These are phyloP conservation scores for Oscheius sp. DNA, from an alignment of 2,888 invertebrate genomes.

Conservation along the genomic window DNA sequence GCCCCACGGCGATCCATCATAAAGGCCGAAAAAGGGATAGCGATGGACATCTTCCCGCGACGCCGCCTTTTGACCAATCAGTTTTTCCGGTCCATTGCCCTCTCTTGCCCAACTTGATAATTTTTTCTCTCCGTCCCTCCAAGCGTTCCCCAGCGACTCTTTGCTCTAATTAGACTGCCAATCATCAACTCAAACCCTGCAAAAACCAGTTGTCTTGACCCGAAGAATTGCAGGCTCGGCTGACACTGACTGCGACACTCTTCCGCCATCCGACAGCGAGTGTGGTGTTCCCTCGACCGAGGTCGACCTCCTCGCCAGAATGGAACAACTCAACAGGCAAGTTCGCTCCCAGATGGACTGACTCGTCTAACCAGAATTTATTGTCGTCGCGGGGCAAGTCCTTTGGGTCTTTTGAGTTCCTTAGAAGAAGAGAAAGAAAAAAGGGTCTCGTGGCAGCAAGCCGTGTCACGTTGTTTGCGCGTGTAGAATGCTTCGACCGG, in stretches of 20 bases:
- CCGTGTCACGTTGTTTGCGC: constrained; percentile 3
- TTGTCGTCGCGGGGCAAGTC: background rate
- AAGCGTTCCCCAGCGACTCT: constrained; percentile 7
- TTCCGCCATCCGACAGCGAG: constrained; percentile 50
- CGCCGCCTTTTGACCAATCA: constrained; percentile 4
- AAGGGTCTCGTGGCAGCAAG: background rate
- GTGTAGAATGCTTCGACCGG: constrained; percentile 3
- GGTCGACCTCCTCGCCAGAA: constrained; percentile 62
- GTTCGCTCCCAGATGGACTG: background rate
- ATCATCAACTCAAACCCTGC: constrained; percentile 23
- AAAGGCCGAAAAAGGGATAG: constrained; percentile 19
- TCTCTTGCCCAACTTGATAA: background rate
- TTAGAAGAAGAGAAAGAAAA: background rate
- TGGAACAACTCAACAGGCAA: constrained; percentile 69
- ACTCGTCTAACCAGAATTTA: background rate
- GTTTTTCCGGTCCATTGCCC: background rate
- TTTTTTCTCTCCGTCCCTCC: background rate
- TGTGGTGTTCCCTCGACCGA: constrained; percentile 40
- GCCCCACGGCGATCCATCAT: constrained; percentile 18
- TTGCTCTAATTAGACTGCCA: constrained; percentile 26
- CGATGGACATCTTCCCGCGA: constrained; percentile 15
- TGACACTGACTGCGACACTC: constrained; percentile 63
- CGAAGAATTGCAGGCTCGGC: constrained; percentile 44
- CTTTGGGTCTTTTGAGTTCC: no score
- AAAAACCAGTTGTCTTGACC: constrained; percentile 9